Evolutionary conservation across 92 coral and sea anemone species (phyloP), one percentile per base, ranked within the genome.

Genomic region (Nematostella vectensis): DNA sequence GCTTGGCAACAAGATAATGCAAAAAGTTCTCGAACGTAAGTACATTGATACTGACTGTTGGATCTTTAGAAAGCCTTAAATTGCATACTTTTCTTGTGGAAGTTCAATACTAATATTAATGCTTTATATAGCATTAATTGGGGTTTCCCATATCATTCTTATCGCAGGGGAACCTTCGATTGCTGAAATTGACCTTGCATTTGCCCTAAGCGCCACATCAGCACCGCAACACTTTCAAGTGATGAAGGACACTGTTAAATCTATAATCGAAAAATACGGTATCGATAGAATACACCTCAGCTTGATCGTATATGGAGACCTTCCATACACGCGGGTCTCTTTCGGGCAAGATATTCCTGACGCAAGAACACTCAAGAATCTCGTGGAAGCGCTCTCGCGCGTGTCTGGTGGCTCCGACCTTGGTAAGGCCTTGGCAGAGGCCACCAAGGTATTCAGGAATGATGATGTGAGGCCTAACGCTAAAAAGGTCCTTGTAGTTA

Each of bases 171-270:
- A 61, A 29, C 55, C 69, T 58, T 37, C 58, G 4, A 67, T 60
- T 13, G 75, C 66, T 22, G 70, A 61, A 30, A 65, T 79, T 49
- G 97, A 89, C 57, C 65, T 89, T 3, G 95, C 76, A 22, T 78
- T 89, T 71, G 91, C 80, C 15, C 67, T 89, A 36, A 83, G 95
- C 63, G 68, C 95, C 20, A 58, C 57, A 48, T 81, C 81, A 18
- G 89, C 97, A 2, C 49, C 47, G 10, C 56, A 31, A 17, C 64
- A 55, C 30, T 86, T 81, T 61, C 71, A 76, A 37, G 68, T 71
- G 55, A 87, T 85, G 55, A 85, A 85, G 37, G 74, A 85, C 37
- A 72, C 75, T 19, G 50, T 87, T 29, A 79, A 72, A 47, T 47
- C 66, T 33, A 50, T 89, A 59, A 72, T 85, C 29, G 81, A 70